Conservation (phyloP, 2,888 invertebrate genomes). For the Netelia inedita region DNA sequence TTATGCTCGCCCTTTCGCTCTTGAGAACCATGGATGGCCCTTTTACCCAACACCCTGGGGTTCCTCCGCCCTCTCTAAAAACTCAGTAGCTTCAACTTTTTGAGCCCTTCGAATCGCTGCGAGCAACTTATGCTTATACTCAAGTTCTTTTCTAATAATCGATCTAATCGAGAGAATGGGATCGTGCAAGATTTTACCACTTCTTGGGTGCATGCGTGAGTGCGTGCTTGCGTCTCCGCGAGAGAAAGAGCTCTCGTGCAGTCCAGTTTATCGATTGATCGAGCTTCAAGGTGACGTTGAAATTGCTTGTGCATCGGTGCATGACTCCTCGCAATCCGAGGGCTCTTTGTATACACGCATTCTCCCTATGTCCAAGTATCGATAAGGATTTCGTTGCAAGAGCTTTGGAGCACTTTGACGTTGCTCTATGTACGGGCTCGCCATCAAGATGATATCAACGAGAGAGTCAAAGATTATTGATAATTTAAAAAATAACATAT, state of each 20-base stretch:
- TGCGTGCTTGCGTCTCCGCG: neutral
- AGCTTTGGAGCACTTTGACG: neutral
- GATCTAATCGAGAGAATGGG: neutral
- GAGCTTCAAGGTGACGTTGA: slow-evolving; percentile 74
- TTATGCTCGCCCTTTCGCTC: too few relatives aligned
- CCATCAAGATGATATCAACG: too few relatives aligned
- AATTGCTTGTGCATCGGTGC: slow-evolving; percentile 75
- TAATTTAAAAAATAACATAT: too few relatives aligned
- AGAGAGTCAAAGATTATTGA: too few relatives aligned
- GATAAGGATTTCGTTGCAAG: slow-evolving; percentile 49
- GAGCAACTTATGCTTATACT: too few relatives aligned
- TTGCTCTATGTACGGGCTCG: neutral
- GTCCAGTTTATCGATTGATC: slow-evolving; percentile 70
- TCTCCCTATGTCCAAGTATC: slow-evolving; percentile 36
- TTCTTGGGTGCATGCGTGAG: neutral
- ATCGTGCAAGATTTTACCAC: neutral
- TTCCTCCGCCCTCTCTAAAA: too few relatives aligned
- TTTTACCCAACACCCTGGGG: too few relatives aligned
- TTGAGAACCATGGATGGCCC: too few relatives aligned
- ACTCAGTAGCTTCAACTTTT: too few relatives aligned
- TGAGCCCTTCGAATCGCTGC: too few relatives aligned
- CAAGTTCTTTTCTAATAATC: neutral
- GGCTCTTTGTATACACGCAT: slow-evolving; percentile 33
- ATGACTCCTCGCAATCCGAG: slow-evolving; percentile 64
- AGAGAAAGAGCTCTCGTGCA: slow-evolving; percentile 61